phyloP scores from a whole-genome alignment of 2,797 vertebrate species.

The Sciurus carolinensis region DNA sequence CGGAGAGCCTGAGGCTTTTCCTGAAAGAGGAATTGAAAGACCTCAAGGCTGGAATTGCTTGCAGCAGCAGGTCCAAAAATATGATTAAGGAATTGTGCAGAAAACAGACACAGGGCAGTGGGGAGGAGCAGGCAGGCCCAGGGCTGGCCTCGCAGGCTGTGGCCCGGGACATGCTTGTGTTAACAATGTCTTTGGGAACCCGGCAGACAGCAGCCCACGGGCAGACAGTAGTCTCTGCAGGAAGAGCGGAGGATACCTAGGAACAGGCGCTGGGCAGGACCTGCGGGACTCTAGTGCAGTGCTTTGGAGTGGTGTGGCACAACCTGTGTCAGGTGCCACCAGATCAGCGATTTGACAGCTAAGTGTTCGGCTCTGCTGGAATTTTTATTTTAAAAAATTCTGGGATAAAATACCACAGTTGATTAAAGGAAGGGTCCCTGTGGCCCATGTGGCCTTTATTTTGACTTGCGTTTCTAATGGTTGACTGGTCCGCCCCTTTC shows the following conservation, averaged over 20 bases:
- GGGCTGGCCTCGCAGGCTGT: not conserved
- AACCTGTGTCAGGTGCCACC: not conserved
- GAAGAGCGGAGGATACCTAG: not conserved
- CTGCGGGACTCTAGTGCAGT: not conserved
- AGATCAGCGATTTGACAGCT: not conserved
- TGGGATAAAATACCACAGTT: not conserved
- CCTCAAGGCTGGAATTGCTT: not conserved
- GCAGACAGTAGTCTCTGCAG: not conserved
- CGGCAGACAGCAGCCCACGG: not conserved
- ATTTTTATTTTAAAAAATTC: slow-evolving; percentile 39
- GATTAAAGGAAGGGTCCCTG: not conserved
- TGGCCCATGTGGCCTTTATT: not conserved
- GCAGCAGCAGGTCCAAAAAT: slow-evolving; percentile 60
- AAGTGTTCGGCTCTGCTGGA: not conserved
- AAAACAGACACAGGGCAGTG: not conserved
- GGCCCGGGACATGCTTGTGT: slow-evolving; percentile 25
- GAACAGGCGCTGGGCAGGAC: not conserved
- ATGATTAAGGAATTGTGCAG: not conserved
- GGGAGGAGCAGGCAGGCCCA: not conserved
- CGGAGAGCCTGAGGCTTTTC: not conserved
- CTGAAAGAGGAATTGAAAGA: slow-evolving; percentile 68
- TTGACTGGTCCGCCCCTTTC: not conserved
- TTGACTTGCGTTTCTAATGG: not conserved
- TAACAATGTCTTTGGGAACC: slow-evolving; percentile 48
- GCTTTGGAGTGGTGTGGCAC: not conserved